Evolutionary conservation across 2,888 invertebrate genomes (phyloP), one percentile per base, ranked within the genome.

Genomic region (Cerastoderma edule): DNA sequence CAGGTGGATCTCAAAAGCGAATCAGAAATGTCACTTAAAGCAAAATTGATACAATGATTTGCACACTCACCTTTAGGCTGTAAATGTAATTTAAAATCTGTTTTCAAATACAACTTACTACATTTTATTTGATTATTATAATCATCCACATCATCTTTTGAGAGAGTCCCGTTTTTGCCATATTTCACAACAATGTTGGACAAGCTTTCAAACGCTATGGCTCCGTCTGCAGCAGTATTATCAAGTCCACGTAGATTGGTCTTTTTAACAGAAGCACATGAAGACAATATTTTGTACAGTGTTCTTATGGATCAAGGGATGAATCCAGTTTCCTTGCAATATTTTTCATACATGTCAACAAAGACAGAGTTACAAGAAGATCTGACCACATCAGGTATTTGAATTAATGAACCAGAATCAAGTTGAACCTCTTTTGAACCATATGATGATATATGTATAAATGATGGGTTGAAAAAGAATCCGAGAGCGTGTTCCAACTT

Each of bases 71-170:
- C 50, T 19, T 22, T n/a, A 6, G 6, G 10, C 13, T 50, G 50
- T 19, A 22, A 6, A n/a, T 50, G 50, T 6, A 50, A n/a, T n/a
- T 50, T 50, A n/a, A 19, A 50, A n/a, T 50, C 50, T 6, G 50
- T 50, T n/a, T 50, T 50, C 10, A 50, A 22, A 50, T 50, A 50
- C 22, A 50, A 10, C 5, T 50, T 50, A 50, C 50, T 50, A 22
- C 13, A 10, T n/a, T 50, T 10, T n/a, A 50, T 10, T 50, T 50
- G 10, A 13, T 50, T 22, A 50, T 22, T 6, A 19, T n/a, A n/a
- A n/a, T n/a, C n/a, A n/a, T n/a, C n/a, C n/a, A n/a, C n/a, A n/a
- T n/a, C n/a, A n/a, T n/a, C n/a, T n/a, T n/a, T n/a, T n/a, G n/a
- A 50, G 16, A 50, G 5, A 6, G 10, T 50, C 22, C 50, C 10